phyloP scores from a whole-genome alignment of 1,140 invertebrate species.

The Maniola jurtina region DNA sequence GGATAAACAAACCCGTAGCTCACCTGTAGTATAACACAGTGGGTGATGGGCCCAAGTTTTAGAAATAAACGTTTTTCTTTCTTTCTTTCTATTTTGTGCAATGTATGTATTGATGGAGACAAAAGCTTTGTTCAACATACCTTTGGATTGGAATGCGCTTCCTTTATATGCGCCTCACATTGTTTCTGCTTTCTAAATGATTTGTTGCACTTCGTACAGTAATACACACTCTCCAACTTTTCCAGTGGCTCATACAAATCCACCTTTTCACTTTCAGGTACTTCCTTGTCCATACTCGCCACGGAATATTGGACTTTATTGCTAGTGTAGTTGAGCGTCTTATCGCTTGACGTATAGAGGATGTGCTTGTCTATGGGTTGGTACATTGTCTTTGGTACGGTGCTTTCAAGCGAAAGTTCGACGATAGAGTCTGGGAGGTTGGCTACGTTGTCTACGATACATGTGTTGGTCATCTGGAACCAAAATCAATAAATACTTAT shows the following conservation, averaged over 20 bases:
- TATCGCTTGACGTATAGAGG: conserved; percentile 61
- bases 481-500: conserved; percentile 20
- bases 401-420: conserved; percentile 71
- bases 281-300: conserved; percentile 57
- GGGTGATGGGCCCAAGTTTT: too few species aligned
- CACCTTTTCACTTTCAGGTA: conserved; percentile 41
- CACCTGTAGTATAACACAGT: too few species aligned
- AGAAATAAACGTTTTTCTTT: too few species aligned
- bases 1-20: too few species aligned
- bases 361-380: conserved; percentile 68
- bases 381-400: conserved; percentile 71
- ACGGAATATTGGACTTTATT: conserved; percentile 63
- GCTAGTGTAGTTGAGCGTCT: conserved; percentile 50
- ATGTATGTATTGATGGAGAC: too few species aligned
- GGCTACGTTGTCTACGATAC: conserved; percentile 70
- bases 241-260: conserved; percentile 58
- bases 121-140: conserved; percentile 17
- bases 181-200: conserved; percentile 83
- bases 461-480: conserved; percentile 69
- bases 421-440: conserved; percentile 73
- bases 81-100: too few species aligned
- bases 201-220: conserved; percentile 82
- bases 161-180: conserved; percentile 82
- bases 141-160: conserved; percentile 78
- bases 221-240: conserved; percentile 54